phyloP scores from a whole-genome alignment of 2,797 vertebrate genomes.

The Manis javanica region DNA sequence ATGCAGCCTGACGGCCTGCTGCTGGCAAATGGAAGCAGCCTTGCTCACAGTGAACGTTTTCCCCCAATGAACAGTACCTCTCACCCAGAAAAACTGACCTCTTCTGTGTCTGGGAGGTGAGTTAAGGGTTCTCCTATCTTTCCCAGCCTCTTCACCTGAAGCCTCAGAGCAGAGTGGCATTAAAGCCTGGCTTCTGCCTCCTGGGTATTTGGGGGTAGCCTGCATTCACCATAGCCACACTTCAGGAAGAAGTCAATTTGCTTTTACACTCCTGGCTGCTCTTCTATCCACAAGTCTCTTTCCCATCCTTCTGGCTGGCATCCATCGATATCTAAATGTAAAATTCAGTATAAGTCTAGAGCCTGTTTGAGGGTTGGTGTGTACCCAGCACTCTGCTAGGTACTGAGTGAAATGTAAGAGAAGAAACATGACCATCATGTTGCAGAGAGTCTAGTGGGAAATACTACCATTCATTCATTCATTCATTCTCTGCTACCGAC shows the following conservation, averaged over 20 bases:
- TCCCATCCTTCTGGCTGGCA: not conserved
- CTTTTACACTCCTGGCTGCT: not conserved
- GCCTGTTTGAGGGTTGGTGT: not conserved
- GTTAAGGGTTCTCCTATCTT: not conserved
- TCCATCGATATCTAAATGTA: not conserved
- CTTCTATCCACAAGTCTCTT: not conserved
- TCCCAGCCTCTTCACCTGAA: not conserved
- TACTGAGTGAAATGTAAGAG: not conserved
- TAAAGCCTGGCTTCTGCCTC: not conserved
- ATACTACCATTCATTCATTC: not conserved
- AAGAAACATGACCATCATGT: slow-evolving; percentile 26
- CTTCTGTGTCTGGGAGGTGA: slow-evolving; percentile 57
- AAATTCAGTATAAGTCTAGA: not conserved
- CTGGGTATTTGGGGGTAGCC: too few relatives aligned
- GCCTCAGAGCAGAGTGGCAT: not conserved
- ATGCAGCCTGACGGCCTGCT: not conserved
- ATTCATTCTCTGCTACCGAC: not conserved
- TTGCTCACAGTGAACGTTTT: slow-evolving; percentile 66
- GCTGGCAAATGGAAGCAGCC: slow-evolving; percentile 23
- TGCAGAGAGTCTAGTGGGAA: not conserved
- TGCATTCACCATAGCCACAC: not conserved
- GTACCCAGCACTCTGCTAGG: not conserved
- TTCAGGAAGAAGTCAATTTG: not conserved
- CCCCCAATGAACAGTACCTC: slow-evolving; percentile 63
- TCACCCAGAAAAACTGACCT: slow-evolving; percentile 31